Evolutionary conservation across 2,797 vertebrate species (phyloP).

Genomic region (Mormyrus hasselquistii): DNA sequence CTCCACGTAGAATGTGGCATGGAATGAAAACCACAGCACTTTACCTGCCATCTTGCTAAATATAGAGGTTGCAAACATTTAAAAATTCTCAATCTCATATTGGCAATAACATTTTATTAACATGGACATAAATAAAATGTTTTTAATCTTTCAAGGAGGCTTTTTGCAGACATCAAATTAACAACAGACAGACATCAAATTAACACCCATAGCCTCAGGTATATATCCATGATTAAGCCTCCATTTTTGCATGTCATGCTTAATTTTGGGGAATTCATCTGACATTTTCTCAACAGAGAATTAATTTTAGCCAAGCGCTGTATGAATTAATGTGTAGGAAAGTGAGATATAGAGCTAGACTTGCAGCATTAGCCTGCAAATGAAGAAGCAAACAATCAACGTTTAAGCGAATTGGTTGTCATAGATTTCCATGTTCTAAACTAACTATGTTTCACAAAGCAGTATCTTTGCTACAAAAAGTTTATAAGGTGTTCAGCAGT

Average conservation of each 20-base stretch:
- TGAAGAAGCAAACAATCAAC: background rate
- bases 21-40: background rate
- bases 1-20: background rate
- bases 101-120: background rate
- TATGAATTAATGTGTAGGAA: background rate
- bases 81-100: background rate
- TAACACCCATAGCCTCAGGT: background rate
- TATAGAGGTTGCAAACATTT: background rate
- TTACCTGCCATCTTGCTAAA: background rate
- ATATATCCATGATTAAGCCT: background rate
- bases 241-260: constrained; percentile 6
- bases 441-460: background rate
- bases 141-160: background rate
- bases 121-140: background rate
- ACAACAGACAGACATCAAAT: constrained; percentile 4
- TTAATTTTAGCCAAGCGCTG: background rate
- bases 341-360: background rate
- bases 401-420: background rate
- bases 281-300: background rate
- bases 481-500: background rate
- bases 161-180: background rate
- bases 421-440: background rate
- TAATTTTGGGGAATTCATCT: constrained; percentile 14
- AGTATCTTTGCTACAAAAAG: background rate
- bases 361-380: background rate